A percentile compares a stretch with the other conserved stretches of the same genome.
phyloP scores from a whole-genome alignment of 2,888 invertebrate species.

The Neoitamus cyanurus region DNA sequence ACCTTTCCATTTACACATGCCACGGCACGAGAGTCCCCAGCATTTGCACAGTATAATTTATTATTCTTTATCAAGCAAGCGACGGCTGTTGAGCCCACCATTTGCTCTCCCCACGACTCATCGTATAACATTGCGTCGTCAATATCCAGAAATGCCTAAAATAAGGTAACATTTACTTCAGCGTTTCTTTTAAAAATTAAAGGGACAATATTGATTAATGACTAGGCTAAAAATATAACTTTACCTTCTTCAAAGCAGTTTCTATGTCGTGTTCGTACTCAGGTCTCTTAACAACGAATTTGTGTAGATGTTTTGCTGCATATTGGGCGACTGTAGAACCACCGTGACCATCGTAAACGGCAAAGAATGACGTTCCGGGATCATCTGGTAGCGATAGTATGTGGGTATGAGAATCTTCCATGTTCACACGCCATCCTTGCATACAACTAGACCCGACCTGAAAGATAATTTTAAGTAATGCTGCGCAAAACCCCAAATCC shows the following conservation, averaged over 20 bases:
- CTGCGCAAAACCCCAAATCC: neutral
- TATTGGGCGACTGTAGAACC: constrained; percentile 93
- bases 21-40: constrained; percentile 96
- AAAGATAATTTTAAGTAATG: neutral
- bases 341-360: constrained; percentile 82
- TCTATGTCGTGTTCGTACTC: constrained; percentile 85
- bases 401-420: constrained; percentile 99
- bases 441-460: constrained; percentile 95
- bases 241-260: constrained; percentile 84
- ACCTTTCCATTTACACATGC: constrained; percentile 86
- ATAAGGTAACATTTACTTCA: neutral
- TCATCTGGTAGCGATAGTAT: constrained; percentile 93
- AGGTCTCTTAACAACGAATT: constrained; percentile 84
- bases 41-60: constrained; percentile 93
- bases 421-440: constrained; percentile 99
- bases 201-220: neutral
- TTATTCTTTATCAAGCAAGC: constrained; percentile 85
- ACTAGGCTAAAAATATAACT: constrained; percentile 49
- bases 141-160: constrained; percentile 86
- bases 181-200: neutral
- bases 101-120: constrained; percentile 87
- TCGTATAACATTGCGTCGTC: constrained; percentile 94
- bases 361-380: constrained; percentile 93
- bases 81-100: constrained; percentile 95
- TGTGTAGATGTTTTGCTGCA: constrained; percentile 94